phyloP scores from a whole-genome alignment of 1,140 invertebrate genomes.

The Meloidogyne floridensis region DNA sequence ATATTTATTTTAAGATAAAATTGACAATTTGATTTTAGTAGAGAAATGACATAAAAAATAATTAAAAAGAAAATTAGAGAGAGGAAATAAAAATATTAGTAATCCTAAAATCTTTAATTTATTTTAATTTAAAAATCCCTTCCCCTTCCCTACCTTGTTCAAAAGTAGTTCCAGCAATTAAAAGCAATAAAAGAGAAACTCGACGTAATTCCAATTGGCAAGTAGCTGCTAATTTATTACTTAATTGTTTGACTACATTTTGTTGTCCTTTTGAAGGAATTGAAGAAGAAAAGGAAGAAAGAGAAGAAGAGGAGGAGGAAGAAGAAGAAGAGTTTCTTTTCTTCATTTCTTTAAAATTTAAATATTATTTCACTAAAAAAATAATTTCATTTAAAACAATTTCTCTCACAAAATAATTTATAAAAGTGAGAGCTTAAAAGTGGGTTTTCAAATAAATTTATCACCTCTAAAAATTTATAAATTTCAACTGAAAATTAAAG shows the following conservation, averaged over 20 bases:
- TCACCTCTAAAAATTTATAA: no score
- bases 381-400: not conserved
- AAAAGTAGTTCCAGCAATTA: constrained; percentile 5
- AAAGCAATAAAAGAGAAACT: constrained; percentile 5
- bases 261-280: not conserved
- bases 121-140: no score
- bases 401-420: no score
- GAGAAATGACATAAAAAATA: no score
- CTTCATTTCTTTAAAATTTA: not conserved
- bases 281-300: not conserved
- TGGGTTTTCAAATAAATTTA: no score
- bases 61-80: not conserved
- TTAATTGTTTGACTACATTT: not conserved
- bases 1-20: not conserved
- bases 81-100: no score
- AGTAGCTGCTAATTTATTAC: not conserved
- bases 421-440: no score
- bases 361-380: not conserved
- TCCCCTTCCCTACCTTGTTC: not conserved
- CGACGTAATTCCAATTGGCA: not conserved
- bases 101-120: no score
- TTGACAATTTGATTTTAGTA: no score
- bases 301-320: not conserved
- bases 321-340: not conserved
- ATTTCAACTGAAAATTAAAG: no score